Percentiles rank a stretch among this genome's conserved stretches.
Evolutionary conservation across 2,888 invertebrate species (phyloP).

Genomic region (Adelphocoris suturalis): DNA sequence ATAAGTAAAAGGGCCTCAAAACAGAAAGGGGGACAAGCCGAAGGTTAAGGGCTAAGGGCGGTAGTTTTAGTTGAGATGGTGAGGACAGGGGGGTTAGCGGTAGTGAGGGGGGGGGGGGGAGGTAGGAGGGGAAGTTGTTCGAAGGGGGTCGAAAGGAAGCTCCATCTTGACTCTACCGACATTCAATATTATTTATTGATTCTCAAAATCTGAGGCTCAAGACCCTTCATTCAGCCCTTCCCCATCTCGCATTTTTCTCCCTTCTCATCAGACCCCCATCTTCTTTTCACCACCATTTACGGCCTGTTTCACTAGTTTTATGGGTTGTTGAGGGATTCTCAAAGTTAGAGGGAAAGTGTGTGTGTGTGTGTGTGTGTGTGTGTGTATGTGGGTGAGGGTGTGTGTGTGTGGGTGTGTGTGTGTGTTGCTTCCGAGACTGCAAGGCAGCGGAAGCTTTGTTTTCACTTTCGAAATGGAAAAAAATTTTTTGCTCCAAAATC

Average conservation of each 20-base stretch:
- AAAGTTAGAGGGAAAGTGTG: no score
- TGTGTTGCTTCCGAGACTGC: no score
- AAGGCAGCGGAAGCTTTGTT: no score
- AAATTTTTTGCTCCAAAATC: no score
- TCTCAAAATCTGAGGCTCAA: background rate
- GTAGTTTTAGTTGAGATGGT: background rate
- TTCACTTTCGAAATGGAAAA: no score
- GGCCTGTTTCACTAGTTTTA: background rate
- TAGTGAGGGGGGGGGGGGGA: background rate
- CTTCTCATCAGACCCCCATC: background rate
- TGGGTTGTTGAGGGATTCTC: background rate
- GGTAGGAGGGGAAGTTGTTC: conserved; percentile 11
- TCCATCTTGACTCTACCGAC: conserved; percentile 34
- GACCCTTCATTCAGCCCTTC: background rate
- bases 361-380: no score
- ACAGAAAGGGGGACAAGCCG: background rate
- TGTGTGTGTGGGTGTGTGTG: no score
- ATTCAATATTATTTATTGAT: conserved; percentile 31
- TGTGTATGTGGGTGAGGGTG: no score
- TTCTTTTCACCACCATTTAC: conserved; percentile 7
- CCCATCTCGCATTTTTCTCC: background rate
- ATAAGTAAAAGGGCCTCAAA: background rate
- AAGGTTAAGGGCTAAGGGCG: background rate
- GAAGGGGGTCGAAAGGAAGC: background rate
- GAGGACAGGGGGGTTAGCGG: no score